Evolutionary conservation across 1,140 invertebrate species (phyloP).

Genomic region (Onthophagus taurus): DNA sequence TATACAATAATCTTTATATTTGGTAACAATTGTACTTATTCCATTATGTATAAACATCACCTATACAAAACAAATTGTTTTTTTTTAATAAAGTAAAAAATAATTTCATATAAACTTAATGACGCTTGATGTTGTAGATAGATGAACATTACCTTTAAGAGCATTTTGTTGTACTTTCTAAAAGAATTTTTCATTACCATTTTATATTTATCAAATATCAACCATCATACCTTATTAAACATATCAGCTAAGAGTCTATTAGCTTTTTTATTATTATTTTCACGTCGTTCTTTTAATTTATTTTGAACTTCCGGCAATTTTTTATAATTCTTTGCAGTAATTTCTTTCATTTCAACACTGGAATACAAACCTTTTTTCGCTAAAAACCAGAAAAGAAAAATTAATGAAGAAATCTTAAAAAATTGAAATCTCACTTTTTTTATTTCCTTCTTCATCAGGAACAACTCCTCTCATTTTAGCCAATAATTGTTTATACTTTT

Average conservation of each 20-base stretch:
- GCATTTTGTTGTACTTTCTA: conserved; percentile 29
- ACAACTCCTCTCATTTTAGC: conserved; percentile 12
- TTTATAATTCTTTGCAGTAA: conserved; percentile 30
- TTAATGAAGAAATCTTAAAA: background rate
- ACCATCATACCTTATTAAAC: conserved; percentile 30
- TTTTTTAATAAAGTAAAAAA: too few relatives aligned
- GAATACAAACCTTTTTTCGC: conserved; percentile 18
- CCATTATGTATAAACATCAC: too few relatives aligned
- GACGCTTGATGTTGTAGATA: conserved; percentile 28
- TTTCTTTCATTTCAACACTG: conserved; percentile 31
- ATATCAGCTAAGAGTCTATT: conserved; percentile 30
- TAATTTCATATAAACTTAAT: too few relatives aligned
- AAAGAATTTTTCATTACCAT: conserved; percentile 18
- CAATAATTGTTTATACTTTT: conserved; percentile 26
- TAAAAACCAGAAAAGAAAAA: conserved; percentile 4
- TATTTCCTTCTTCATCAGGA: background rate
- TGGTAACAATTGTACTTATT: too few relatives aligned
- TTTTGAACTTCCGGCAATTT: conserved; percentile 32
- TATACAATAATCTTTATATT: too few relatives aligned
- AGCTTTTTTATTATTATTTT: conserved; percentile 24
- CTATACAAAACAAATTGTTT: too few relatives aligned
- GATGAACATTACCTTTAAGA: conserved; percentile 26
- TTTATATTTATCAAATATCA: background rate
- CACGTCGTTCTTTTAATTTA: conserved; percentile 20
- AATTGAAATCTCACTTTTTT: conserved; percentile 9